Base-by-base conservation (phyloP, 1,140 invertebrate genomes). In the Leptestheria dahalacensis region DNA sequence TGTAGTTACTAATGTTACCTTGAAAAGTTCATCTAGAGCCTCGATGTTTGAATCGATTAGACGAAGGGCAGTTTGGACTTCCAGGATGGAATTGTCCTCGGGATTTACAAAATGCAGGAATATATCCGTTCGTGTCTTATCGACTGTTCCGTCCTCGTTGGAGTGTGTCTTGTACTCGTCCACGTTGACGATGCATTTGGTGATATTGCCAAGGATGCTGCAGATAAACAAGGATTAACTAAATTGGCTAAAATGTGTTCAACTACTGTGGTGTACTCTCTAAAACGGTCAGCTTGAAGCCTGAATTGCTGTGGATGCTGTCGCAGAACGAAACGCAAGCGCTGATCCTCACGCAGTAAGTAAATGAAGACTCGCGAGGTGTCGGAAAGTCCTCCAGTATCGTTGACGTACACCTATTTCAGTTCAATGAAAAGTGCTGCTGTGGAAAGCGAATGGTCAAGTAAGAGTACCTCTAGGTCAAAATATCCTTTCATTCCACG, bases 401-500 rank as follows among this genome's bases (percentile, higher is more conserved):
- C 91, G 67, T 90, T 91, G 1, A 85, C 90, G 52, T 84, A 66
- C 0, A 92, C 82, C 83, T 84, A 63, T 57, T 41, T 15, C 6
- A 15, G 33, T 41, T 20, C 11, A 51, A 51, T 20, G 6, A 51
- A 51, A 6, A 51, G 6, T 20, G 49, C 11, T 9, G n/a, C 4
- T 21, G 25, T 33, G 10, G 28, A 61, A 57, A 59, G 28, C 29
- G 23, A 10, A 48, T n/a, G n/a, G n/a, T n/a, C n/a, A n/a, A n/a
- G n/a, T n/a, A n/a, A n/a, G 41, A 65, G 64, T 68, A 86, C 83
- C 76, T 84, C 83, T 66, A 96, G 93, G 69, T 92, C 86, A 72
- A 96, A 96, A 70, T 95, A 95, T 54, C 93, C 93, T 71, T 94
- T 94, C 92, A 96, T 95, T 55, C 87, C 86, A 66, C 87, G 86